These are phyloP conservation scores for Callyntrura sp. DNA, from an alignment of 2,888 invertebrate genomes.

Conservation along the genomic window DNA sequence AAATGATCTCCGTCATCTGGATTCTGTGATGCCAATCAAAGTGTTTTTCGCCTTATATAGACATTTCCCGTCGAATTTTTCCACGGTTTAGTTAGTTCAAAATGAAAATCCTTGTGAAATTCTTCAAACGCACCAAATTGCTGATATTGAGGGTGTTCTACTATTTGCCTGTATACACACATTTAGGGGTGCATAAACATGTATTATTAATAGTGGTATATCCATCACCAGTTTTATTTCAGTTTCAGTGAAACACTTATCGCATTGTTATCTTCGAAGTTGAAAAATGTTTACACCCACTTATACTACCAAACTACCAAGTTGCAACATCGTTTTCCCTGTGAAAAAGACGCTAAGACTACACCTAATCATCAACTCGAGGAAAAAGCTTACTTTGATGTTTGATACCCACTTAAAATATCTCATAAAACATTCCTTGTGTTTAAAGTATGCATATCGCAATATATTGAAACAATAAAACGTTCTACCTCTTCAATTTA, in stretches of 20 bases:
- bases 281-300: constrained; percentile 58
- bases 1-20: background rate
- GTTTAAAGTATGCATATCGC: background rate
- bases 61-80: too few species aligned
- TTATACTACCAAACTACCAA: constrained; percentile 13
- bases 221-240: background rate
- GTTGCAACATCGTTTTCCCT: constrained; percentile 39
- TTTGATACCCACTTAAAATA: constrained; percentile 52
- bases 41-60: background rate
- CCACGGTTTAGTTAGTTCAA: background rate
- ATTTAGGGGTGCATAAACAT: too few species aligned
- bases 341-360: background rate
- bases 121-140: background rate
- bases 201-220: too few species aligned
- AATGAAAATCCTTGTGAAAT: background rate
- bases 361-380: constrained; percentile 51
- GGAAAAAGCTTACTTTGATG: constrained; percentile 58
- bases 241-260: constrained; percentile 30
- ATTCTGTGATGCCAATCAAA: background rate
- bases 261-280: constrained; percentile 14
- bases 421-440: constrained; percentile 51
- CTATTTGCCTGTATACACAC: too few species aligned
- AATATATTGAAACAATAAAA: constrained; percentile 27
- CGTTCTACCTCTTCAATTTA: background rate
- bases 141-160: background rate